These are phyloP conservation scores for Dynastes grantii DNA, from an alignment of 2,888 invertebrate species.

Conservation along the genomic window DNA sequence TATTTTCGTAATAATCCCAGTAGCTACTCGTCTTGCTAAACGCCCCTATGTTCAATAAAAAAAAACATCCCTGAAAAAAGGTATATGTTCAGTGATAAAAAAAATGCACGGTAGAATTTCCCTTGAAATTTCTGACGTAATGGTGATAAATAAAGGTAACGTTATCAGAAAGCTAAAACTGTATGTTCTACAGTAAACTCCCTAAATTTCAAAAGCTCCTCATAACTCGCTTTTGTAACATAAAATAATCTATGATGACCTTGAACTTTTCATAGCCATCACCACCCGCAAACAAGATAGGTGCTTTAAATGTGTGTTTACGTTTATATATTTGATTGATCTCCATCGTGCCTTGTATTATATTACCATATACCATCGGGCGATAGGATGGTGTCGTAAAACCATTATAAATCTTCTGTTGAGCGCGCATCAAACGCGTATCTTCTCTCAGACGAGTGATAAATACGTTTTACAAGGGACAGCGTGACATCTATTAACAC, in stretches of 20 bases:
- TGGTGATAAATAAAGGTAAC: no score
- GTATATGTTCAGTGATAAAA: no score
- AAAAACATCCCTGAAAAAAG: no score
- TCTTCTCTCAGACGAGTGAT: slow-evolving; percentile 35
- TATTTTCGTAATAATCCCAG: no score
- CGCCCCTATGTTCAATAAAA: no score
- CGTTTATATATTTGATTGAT: slow-evolving; percentile 45
- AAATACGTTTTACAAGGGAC: slow-evolving; percentile 44
- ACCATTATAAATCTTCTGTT: slow-evolving; percentile 46
- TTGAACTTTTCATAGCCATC: not conserved
- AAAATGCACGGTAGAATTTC: no score
- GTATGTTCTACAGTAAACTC: not conserved
- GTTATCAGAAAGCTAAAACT: no score
- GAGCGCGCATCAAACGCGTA: slow-evolving; percentile 41
- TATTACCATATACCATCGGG: slow-evolving; percentile 32
- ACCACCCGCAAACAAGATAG: not conserved
- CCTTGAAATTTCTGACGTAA: no score
- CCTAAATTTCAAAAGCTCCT: no score
- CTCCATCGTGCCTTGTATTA: slow-evolving; percentile 13
- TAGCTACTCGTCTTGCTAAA: no score
- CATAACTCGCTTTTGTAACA: no score
- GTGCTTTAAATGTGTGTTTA: slow-evolving; percentile 14
- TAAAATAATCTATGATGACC: no score
- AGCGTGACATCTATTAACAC: slow-evolving; percentile 56
- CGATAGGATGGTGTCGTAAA: slow-evolving; percentile 31